Evolutionary conservation across 2,797 vertebrate genomes (phyloP), one percentile per base, ranked within the genome.

Genomic region (Triplophysa yarkandensis): DNA sequence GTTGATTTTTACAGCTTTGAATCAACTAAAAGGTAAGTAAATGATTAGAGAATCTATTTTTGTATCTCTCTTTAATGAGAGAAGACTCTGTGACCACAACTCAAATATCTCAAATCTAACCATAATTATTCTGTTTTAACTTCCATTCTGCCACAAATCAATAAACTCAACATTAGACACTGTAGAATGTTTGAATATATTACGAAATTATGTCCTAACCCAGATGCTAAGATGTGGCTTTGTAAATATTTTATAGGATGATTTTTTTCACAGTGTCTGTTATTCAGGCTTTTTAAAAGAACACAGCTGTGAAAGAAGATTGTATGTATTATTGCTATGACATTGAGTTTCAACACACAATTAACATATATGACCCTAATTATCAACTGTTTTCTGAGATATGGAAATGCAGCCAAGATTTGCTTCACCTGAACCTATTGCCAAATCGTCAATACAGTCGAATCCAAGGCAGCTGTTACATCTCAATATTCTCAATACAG

Each of bases 351-450:
- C 80, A 76, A 76, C 77, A 83, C 73, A 81, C 65, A 84, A 80
- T 84, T 83, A 83, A 83, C 66, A 80, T 76, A 82, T 65, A 77
- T 82, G 79, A 83, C 82, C 83, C 79, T 83, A 82, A 84, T 86
- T 86, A 83, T 77, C 79, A 78, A 74, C 68, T 60, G 77, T 79
- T 78, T 74, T 67, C 57, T 73, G 54, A 68, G 67, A 74, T 21
- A 58, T 62, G 32, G 63, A 65, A 50, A 64, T 67, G 43, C 57
- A 61, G 79, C 79, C 71, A 81, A 71, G n/a, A 63, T 79, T 57
- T 74, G 44, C 39, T 44, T 57, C 67, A 48, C 71, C 67, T 66
- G 68, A 73, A 34, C 62, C 68, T 66, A 34, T 32, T 58, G 52
- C 70, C 78, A 84, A 86, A 86, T 82, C 77, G 79, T 85, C 74